These are phyloP conservation scores for Platichthys flesus DNA, from an alignment of 2,113 vertebrate genomes.

Conservation along the genomic window DNA sequence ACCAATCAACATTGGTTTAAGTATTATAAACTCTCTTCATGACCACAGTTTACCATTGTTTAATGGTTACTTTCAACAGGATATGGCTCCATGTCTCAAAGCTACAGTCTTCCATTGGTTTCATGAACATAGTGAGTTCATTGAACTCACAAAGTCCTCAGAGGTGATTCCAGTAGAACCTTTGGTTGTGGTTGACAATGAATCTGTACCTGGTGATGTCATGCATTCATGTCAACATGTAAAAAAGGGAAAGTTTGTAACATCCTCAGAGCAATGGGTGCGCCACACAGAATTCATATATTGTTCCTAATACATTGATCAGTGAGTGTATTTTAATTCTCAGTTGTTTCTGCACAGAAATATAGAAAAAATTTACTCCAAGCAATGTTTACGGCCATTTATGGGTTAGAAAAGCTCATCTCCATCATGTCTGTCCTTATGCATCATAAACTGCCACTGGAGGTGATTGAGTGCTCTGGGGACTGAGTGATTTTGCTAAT, in stretches of 20 bases:
- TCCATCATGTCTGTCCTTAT: constrained; percentile 52
- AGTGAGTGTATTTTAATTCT: not conserved
- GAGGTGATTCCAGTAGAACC: not conserved
- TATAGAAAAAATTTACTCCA: not conserved
- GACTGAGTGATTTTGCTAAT: constrained; percentile 69
- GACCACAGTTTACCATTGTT: not conserved
- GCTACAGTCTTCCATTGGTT: not conserved
- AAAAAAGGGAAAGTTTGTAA: not conserved
- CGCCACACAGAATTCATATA: not conserved
- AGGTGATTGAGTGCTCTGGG: constrained; percentile 55
- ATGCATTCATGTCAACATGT: not conserved
- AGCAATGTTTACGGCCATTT: constrained; percentile 54
- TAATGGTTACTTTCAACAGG: not conserved
- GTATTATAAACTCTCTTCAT: too few species aligned
- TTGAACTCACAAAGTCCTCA: not conserved
- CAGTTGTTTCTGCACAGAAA: not conserved
- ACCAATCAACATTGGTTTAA: too few species aligned
- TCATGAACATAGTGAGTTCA: not conserved
- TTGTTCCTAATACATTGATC: not conserved
- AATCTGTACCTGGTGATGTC: not conserved
- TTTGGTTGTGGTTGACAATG: not conserved
- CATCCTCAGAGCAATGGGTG: not conserved
- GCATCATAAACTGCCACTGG: constrained; percentile 53
- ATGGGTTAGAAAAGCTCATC: constrained; percentile 37
- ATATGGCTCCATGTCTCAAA: not conserved